Percentiles rank a stretch among this genome's conserved stretches.
phyloP scores from a whole-genome alignment of 2,797 vertebrate genomes.

The Gymnocypris eckloni region DNA sequence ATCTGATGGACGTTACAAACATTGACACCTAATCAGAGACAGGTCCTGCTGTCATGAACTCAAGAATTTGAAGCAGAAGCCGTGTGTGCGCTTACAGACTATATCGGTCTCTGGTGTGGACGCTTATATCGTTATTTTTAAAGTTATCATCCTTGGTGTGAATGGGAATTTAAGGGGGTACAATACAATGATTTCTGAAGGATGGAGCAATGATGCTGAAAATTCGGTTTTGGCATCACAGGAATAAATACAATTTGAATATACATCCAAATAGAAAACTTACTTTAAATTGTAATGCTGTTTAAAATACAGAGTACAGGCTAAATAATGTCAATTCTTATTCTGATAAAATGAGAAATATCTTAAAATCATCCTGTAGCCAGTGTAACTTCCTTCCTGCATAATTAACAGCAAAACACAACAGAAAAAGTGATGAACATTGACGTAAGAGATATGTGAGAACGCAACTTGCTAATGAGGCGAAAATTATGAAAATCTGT shows the following conservation, averaged over 20 bases:
- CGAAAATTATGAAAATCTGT: constrained; percentile 4
- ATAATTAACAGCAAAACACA: constrained; percentile 5
- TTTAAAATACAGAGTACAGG: background rate
- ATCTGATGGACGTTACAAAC: too few relatives aligned
- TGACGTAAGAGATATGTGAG: constrained; percentile 23
- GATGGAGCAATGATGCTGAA: background rate
- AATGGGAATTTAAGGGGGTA: too few relatives aligned
- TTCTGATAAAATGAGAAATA: background rate
- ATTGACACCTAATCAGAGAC: too few relatives aligned
- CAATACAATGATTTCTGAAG: background rate
- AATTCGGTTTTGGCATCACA: background rate
- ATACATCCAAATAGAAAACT: background rate
- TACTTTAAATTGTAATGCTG: background rate
- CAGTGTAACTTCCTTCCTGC: background rate
- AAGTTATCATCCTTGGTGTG: too few relatives aligned
- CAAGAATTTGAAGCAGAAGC: too few relatives aligned
- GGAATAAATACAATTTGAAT: background rate
- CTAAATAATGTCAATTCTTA: background rate
- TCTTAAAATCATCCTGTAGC: background rate
- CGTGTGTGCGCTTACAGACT: too few relatives aligned
- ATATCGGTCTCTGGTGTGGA: too few relatives aligned
- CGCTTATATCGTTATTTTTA: too few relatives aligned
- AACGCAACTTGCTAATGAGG: background rate
- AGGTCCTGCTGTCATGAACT: too few relatives aligned
- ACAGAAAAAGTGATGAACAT: constrained; percentile 5